phyloP scores from a whole-genome alignment of 30 jellyfish, hydroid and myxozoan genomes.

The Pelagia noctiluca region DNA sequence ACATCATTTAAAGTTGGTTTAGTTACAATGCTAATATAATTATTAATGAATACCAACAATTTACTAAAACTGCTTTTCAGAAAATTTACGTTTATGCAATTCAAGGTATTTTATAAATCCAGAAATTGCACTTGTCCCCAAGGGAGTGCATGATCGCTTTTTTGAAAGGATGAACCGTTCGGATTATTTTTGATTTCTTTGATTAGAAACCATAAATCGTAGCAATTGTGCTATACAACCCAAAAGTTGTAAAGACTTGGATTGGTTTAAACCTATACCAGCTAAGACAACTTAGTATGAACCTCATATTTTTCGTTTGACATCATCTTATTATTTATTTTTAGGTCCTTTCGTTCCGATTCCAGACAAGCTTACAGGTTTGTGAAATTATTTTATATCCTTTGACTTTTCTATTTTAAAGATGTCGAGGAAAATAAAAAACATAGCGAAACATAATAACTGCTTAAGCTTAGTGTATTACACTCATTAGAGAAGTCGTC shows the following conservation, averaged over 20 bases:
- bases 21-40: background rate
- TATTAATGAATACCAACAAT: background rate
- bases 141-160: no score
- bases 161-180: no score
- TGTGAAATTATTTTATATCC: background rate
- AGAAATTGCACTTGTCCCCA: no score
- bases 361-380: slow-evolving; percentile 3
- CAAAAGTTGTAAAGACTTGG: background rate
- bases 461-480: background rate
- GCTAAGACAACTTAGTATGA: background rate
- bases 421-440: no score
- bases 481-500: background rate
- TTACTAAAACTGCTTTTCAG: background rate
- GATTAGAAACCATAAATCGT: no score
- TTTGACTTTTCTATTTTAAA: background rate
- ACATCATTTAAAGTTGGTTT: background rate
- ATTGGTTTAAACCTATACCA: background rate
- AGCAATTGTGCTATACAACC: no score
- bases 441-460: background rate
- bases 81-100: background rate
- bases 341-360: background rate
- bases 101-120: no score
- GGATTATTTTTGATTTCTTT: no score
- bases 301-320: no score
- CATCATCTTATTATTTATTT: background rate